Conservation (phyloP, 2,797 vertebrate genomes). For the Euthynnus affinis region DNA sequence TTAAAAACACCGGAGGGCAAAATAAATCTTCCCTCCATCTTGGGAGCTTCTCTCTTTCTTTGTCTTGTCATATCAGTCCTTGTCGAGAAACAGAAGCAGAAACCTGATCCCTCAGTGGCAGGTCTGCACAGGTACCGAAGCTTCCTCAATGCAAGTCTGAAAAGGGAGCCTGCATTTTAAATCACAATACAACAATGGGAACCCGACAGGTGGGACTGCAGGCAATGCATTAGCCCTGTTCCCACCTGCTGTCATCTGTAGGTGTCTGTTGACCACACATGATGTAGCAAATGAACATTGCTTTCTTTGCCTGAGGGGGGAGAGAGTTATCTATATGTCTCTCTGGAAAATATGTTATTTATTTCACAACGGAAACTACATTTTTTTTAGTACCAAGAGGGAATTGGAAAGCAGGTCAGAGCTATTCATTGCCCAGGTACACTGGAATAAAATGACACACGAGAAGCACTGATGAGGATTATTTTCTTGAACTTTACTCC, state of each 20-base stretch:
- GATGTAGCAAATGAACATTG: conserved; percentile 73
- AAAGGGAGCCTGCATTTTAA: conserved; percentile 72
- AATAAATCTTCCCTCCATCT: conserved; percentile 55
- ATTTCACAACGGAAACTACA: conserved; percentile 33
- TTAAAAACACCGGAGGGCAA: conserved; percentile 48
- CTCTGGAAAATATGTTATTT: conserved; percentile 46
- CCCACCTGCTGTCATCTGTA: conserved; percentile 66
- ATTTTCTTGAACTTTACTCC: neutral
- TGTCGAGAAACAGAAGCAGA: conserved; percentile 54
- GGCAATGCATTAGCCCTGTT: conserved; percentile 69
- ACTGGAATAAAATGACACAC: conserved; percentile 33
- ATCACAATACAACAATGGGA: conserved; percentile 70
- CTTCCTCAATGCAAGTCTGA: conserved; percentile 62
- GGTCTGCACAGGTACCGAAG: conserved; percentile 74
- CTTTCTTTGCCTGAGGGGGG: conserved; percentile 60
- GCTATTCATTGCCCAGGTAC: conserved; percentile 27
- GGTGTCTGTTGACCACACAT: conserved; percentile 80
- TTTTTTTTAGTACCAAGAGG: conserved; percentile 28
- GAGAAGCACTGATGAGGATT: conserved; percentile 10
- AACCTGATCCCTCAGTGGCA: conserved; percentile 71
- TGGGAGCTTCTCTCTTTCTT: conserved; percentile 43
- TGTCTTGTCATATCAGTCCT: conserved; percentile 54
- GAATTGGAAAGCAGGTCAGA: conserved; percentile 26
- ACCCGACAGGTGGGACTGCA: conserved; percentile 74
- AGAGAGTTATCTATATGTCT: conserved; percentile 32